Conservation (phyloP, 2,888 invertebrate species). For the Eupelmus urozonus region DNA sequence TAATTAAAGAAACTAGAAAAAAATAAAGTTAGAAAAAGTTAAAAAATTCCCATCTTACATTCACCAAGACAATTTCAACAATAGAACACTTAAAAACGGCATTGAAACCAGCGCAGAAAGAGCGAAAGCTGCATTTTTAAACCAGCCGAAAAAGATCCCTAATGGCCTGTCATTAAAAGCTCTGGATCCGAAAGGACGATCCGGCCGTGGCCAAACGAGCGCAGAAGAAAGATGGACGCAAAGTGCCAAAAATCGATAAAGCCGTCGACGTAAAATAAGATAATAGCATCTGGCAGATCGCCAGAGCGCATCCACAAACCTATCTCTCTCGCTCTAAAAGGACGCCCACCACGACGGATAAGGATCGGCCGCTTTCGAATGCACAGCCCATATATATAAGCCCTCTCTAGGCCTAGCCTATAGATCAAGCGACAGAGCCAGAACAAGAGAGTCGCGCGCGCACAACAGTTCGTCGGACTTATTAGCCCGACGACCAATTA, state of each 20-base stretch:
- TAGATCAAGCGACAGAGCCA: not conserved
- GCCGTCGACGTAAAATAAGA: slow-evolving; percentile 28
- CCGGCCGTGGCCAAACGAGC: not conserved
- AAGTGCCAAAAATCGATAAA: slow-evolving; percentile 27
- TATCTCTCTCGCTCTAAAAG: no score
- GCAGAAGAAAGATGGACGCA: not conserved
- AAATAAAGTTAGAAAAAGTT: no score
- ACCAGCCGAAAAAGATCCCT: not conserved
- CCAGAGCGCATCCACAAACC: slow-evolving; percentile 42
- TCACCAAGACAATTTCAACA: no score
- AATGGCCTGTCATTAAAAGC: slow-evolving; percentile 25
- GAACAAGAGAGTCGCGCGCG: not conserved
- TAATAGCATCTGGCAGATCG: slow-evolving; percentile 50
- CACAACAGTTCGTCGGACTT: slow-evolving; percentile 61
- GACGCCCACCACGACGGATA: slow-evolving; percentile 35
- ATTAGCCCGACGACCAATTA: slow-evolving; percentile 69
- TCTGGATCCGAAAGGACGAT: not conserved
- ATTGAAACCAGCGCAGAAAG: no score
- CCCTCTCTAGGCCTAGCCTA: not conserved
- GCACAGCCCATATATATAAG: slow-evolving; percentile 11
- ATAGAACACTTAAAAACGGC: no score
- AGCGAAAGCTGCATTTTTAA: not conserved
- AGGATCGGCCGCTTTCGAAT: slow-evolving; percentile 42
- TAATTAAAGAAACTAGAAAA: no score
- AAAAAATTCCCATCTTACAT: no score